phyloP scores from a whole-genome alignment of 2,797 vertebrate species.

The Typhlichthys subterraneus region DNA sequence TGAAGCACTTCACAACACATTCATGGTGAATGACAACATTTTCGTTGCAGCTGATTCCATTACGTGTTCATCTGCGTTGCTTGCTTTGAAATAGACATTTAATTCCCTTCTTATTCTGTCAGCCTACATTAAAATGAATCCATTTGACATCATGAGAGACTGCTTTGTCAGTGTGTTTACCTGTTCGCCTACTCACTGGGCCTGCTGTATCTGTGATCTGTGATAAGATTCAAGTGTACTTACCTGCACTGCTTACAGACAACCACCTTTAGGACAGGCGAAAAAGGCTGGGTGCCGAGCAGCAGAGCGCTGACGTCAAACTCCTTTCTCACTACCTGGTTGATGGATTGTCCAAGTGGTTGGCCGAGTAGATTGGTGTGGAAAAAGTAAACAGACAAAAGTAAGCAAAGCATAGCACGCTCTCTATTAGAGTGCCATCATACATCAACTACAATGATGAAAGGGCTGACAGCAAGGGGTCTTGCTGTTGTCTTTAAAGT shows the following conservation, averaged over 20 bases:
- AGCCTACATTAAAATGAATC: too few species aligned
- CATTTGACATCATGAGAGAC: too few species aligned
- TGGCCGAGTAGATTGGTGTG: conserved; percentile 22
- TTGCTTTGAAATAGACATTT: too few species aligned
- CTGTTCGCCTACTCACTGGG: conserved; percentile 24
- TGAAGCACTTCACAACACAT: too few species aligned
- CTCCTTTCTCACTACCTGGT: conserved; percentile 45
- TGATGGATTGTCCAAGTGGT: conserved; percentile 68
- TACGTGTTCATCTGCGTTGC: too few species aligned
- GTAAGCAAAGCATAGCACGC: conserved; percentile 31
- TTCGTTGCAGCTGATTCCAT: too few species aligned
- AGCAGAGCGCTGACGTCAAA: conserved; percentile 63
- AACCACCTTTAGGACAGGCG: conserved; percentile 58
- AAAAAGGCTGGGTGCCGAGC: conserved; percentile 61
- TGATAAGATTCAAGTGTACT: conserved; percentile 66
- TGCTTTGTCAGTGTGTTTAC: conserved; percentile 31
- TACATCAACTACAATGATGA: neutral
- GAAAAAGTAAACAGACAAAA: conserved; percentile 29
- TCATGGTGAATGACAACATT: too few species aligned
- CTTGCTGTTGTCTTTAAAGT: too few species aligned
- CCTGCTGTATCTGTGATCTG: conserved; percentile 13
- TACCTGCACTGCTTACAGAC: conserved; percentile 55
- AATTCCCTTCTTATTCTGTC: too few species aligned
- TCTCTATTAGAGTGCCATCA: conserved; percentile 20
- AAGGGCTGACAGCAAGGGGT: too few species aligned